A percentile compares a stretch with the other conserved stretches of the same genome.
phyloP scores from a whole-genome alignment of 2,797 vertebrate genomes.

The Macrochelys suwanniensis region DNA sequence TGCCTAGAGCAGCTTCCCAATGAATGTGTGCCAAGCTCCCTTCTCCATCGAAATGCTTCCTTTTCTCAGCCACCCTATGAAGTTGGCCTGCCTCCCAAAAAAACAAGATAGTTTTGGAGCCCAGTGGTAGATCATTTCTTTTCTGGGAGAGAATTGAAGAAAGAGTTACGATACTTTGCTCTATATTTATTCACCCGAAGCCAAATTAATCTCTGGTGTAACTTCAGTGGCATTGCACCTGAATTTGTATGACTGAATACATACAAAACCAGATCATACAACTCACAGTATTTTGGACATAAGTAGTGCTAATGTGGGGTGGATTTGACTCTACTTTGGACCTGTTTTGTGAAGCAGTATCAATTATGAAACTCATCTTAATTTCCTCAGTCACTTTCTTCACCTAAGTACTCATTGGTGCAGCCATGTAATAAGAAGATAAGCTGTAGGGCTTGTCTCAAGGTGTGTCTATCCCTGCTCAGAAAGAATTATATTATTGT shows the following conservation, averaged over 20 bases:
- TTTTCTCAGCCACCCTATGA: not conserved
- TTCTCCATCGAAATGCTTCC: not conserved
- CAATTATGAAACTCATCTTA: not conserved
- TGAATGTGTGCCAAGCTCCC: not conserved
- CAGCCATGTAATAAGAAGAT: not conserved
- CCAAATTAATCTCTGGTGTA: not conserved
- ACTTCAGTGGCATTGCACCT: not conserved
- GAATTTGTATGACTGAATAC: not conserved
- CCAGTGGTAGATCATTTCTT: not conserved
- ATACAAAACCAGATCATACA: not conserved
- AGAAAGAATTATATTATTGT: not conserved
- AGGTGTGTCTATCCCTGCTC: not conserved
- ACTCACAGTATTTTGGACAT: not conserved
- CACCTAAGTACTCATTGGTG: not conserved
- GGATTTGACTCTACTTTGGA: too few relatives aligned
- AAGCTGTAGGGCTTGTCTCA: not conserved
- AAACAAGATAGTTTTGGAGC: not conserved
- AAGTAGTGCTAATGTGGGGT: not conserved
- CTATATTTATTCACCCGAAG: not conserved
- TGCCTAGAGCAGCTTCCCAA: not conserved
- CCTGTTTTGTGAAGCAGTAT: not conserved
- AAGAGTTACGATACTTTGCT: not conserved
- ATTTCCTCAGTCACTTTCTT: not conserved
- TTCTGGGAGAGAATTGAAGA: fast-evolving
- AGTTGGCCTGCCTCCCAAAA: not conserved